These are phyloP conservation scores for Brachionus manjavacas DNA, from an alignment of 1,140 invertebrate genomes.

Conservation along the genomic window DNA sequence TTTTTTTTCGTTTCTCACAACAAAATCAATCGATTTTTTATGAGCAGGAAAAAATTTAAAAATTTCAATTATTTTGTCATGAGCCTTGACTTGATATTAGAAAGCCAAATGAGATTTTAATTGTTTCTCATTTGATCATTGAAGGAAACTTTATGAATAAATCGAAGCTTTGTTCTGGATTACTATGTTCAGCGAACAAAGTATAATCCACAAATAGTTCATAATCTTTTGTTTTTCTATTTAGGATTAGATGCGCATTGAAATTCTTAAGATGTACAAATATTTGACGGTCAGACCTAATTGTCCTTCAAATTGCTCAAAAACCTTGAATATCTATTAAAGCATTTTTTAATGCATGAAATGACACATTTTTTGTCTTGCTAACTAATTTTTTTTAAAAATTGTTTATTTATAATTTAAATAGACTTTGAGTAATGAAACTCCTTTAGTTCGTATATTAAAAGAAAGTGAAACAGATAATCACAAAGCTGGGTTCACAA, in stretches of 20 bases:
- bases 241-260: neutral
- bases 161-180: neutral
- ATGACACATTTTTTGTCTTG: too few species aligned
- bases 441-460: too few species aligned
- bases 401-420: too few species aligned
- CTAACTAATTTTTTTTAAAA: too few species aligned
- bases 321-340: too few species aligned
- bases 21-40: neutral
- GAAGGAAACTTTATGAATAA: too few species aligned
- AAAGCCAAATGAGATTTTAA: neutral
- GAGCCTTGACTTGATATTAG: too few species aligned
- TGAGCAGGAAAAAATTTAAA: neutral
- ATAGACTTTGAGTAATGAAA: too few species aligned
- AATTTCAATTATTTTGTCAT: too few species aligned
- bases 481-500: too few species aligned
- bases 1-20: neutral
- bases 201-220: neutral
- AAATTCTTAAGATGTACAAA: neutral
- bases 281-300: neutral
- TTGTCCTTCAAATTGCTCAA: neutral
- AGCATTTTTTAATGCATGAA: too few species aligned
- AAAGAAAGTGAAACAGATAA: too few species aligned
- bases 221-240: neutral
- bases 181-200: neutral
- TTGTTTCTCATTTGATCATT: neutral